Evolutionary conservation across 1,140 invertebrate genomes (phyloP), one percentile per base, ranked within the genome.

Genomic region (Nymphalis io): DNA sequence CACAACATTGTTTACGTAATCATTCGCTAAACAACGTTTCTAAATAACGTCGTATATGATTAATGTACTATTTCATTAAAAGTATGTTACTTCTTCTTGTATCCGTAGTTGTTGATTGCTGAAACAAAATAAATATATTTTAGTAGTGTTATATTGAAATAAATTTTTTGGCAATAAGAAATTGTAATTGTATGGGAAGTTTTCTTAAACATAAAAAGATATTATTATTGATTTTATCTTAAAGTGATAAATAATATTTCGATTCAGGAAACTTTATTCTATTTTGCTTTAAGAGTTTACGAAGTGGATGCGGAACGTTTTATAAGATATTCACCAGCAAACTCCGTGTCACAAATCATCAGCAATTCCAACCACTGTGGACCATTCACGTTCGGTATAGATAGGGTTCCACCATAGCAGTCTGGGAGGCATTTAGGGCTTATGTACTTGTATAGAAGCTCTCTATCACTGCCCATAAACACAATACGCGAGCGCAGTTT

Each of bases 391-490:
- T 92, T 89, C 84, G 94, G 92, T 48, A 96, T 88, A 67, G 94
- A 92, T 2, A 96, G 79, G 6, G 94, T 95, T 21, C 97, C 97
- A 12, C 96, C 96, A 76, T 97, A 97, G 73, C 94, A 94, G 4
- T 94, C 92, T 0, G 96, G 96, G 70, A 98, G 91, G 73, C 94
- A 95, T 76, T 96, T 96, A 16, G 96, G 95, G 40, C 94, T 94
- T 38, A 98, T 93, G 81, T 97, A 92, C 72, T 96, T 93, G 79
- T 98, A 95, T 21, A 98, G 91, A 8, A 95, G 95, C 71, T 96
- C 95, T 16, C 95, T 93, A 82, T 98, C 96, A 1, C 93, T 96
- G 21, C 97, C 96, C 83, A 98, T 96, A 93, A 98, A 97, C 55
- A 95, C 93, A 51, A 97, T 96, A 57, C 96, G 93, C 48, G 85